These are phyloP conservation scores for Sphaerophoria taeniata DNA, from an alignment of 2,888 invertebrate species.

Conservation along the genomic window DNA sequence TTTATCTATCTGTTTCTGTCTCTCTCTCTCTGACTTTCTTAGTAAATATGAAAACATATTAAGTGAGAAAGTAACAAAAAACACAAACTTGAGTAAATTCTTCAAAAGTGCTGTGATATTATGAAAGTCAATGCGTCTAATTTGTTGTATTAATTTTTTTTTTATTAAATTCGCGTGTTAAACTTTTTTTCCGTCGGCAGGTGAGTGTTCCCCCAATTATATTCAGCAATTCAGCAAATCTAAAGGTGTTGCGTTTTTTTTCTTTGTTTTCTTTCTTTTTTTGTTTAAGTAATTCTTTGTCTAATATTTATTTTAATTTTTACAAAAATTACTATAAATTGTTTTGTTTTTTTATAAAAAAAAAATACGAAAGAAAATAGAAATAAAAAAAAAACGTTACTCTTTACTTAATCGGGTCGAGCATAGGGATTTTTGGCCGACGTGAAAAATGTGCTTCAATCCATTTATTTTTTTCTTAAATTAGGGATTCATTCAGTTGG, in stretches of 20 bases:
- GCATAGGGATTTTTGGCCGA: constrained; percentile 84
- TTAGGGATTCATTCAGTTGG: constrained; percentile 55
- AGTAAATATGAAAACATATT: constrained; percentile 17
- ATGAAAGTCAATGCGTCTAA: constrained; percentile 34
- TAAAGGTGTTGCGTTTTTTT: constrained; percentile 71
- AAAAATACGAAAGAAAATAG: constrained; percentile 61
- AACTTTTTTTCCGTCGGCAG: constrained; percentile 79
- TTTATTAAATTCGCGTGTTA: constrained; percentile 60
- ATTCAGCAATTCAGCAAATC: constrained; percentile 75
- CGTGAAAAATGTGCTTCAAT: constrained; percentile 78
- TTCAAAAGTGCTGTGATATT: constrained; percentile 72
- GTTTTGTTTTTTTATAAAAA: constrained; percentile 53
- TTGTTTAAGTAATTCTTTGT: constrained; percentile 51
- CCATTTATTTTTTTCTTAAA: constrained; percentile 29
- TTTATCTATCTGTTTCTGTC: constrained; percentile 66
- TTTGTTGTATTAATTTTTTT: constrained; percentile 51
- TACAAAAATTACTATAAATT: constrained; percentile 28
- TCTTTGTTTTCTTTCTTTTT: constrained; percentile 71
- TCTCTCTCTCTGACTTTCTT: not conserved
- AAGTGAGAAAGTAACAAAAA: constrained; percentile 26
- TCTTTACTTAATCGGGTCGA: constrained; percentile 81
- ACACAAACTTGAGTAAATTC: constrained; percentile 53
- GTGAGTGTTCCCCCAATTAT: constrained; percentile 76
- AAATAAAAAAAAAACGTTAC: constrained; percentile 68
- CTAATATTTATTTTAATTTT: constrained; percentile 30